phyloP scores from a whole-genome alignment of 2,113 vertebrate species.

The Tupaia tana region DNA sequence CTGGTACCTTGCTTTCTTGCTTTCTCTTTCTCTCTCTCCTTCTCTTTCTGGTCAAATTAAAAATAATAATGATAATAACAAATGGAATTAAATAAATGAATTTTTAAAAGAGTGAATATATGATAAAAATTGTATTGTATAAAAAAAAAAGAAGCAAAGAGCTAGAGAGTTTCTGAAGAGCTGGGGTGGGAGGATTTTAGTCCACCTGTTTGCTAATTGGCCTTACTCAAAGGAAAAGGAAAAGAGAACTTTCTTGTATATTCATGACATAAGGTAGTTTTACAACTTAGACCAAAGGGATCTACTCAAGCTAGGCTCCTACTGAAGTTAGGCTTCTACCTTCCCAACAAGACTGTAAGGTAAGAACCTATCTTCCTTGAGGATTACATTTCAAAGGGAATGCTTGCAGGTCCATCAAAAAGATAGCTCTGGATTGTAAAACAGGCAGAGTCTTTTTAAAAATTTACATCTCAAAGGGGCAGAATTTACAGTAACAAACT shows the following conservation, averaged over 20 bases:
- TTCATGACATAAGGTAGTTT: not conserved
- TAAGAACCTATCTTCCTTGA: not conserved
- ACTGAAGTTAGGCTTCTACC: not conserved
- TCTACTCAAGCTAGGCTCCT: not conserved
- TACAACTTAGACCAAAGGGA: not conserved
- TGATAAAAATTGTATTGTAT: not conserved
- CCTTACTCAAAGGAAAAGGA: not conserved
- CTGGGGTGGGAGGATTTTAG: not conserved
- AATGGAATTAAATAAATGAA: no score
- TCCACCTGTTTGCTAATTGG: not conserved
- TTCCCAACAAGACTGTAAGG: not conserved
- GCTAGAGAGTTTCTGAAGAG: not conserved
- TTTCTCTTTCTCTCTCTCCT: no score
- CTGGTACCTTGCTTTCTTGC: no score
- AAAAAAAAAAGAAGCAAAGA: not conserved
- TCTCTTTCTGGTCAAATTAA: no score
- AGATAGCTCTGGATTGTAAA: not conserved
- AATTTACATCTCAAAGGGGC: not conserved
- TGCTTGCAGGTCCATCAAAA: not conserved
- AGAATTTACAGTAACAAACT: not conserved
- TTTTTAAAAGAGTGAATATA: not conserved
- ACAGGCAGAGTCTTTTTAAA: not conserved
- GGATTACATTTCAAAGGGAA: not conserved
- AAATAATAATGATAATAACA: no score
- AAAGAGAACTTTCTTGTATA: not conserved